A percentile compares a stretch with the other conserved stretches of the same genome.
Conservation (phyloP, 2,797 vertebrate species). For the Platalea minor region DNA sequence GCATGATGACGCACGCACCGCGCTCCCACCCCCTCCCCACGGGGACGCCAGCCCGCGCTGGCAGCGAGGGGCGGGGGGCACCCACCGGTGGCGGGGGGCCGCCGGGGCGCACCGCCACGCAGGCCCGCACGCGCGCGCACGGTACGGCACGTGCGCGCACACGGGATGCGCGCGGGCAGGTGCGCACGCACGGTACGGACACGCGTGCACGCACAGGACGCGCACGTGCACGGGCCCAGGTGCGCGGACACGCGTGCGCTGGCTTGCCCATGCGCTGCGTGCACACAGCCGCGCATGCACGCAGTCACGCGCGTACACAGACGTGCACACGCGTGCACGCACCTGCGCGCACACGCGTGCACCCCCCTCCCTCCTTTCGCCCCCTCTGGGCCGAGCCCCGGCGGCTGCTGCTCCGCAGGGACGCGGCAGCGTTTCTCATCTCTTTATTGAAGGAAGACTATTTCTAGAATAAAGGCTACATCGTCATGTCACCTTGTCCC, state of each 20-base stretch:
- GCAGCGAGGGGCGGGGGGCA: background rate
- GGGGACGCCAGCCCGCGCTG: background rate
- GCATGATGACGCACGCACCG: constrained; percentile 52
- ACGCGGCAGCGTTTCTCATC: constrained; percentile 76
- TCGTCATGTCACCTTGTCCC: constrained; percentile 56
- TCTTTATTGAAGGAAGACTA: constrained; percentile 93
- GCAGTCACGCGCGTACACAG: rapidly evolving
- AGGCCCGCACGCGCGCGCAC: background rate
- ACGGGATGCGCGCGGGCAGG: background rate
- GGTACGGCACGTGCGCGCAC: background rate
- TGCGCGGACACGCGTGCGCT: rapidly evolving
- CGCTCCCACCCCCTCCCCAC: constrained; percentile 6
- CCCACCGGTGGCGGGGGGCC: background rate
- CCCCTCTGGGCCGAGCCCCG: background rate
- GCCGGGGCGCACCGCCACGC: background rate
- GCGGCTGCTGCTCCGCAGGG: background rate
- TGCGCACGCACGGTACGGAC: background rate
- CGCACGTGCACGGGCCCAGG: rapidly evolving
- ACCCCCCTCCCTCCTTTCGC: too few species aligned
- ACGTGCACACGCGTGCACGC: rapidly evolving
- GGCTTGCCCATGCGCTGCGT: too few species aligned
- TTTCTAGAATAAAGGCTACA: constrained; percentile 88
- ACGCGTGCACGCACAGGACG: background rate
- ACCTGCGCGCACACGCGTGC: rapidly evolving
- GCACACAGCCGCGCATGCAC: too few species aligned